These are phyloP conservation scores for Eurytoma adleriae DNA, from an alignment of 2,888 invertebrate genomes.

Conservation along the genomic window DNA sequence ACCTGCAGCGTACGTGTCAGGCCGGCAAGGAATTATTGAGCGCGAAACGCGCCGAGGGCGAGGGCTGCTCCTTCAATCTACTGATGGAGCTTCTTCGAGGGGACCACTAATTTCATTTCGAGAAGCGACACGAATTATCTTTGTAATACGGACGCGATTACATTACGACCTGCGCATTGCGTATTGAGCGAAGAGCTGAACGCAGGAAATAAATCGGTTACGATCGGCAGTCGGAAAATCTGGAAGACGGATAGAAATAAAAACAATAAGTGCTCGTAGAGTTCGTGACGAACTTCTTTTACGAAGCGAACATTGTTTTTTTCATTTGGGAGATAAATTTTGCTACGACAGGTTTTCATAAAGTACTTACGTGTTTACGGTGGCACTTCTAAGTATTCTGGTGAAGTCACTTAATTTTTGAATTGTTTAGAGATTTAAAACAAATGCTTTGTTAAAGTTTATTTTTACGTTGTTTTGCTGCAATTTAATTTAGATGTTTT, in stretches of 20 bases:
- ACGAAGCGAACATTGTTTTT: constrained; percentile 45
- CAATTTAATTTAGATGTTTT: neutral
- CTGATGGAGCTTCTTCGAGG: constrained; percentile 96
- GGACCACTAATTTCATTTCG: constrained; percentile 84
- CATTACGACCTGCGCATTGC: neutral
- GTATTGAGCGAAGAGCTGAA: neutral
- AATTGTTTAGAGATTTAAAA: too few relatives aligned
- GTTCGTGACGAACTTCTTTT: constrained; percentile 54
- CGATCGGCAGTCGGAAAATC: too few relatives aligned
- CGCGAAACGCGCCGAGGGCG: constrained; percentile 87
- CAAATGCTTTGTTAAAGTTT: neutral
- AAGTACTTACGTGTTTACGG: constrained; percentile 33
- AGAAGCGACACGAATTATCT: neutral
- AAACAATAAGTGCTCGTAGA: constrained; percentile 53
- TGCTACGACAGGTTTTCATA: neutral
- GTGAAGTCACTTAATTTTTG: neutral
- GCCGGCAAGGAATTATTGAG: constrained; percentile 95
- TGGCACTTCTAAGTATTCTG: constrained; percentile 30
- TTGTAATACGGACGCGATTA: constrained; percentile 32
- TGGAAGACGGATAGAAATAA: neutral
- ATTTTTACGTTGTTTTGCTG: neutral
- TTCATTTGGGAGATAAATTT: constrained; percentile 7
- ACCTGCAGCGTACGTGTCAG: constrained; percentile 96
- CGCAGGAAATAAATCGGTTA: too few relatives aligned
- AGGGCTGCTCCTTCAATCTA: constrained; percentile 94